Percentiles rank a stretch among this genome's conserved stretches.
phyloP scores from a whole-genome alignment of 2,888 invertebrate species.

The Standfussiana lucernea region DNA sequence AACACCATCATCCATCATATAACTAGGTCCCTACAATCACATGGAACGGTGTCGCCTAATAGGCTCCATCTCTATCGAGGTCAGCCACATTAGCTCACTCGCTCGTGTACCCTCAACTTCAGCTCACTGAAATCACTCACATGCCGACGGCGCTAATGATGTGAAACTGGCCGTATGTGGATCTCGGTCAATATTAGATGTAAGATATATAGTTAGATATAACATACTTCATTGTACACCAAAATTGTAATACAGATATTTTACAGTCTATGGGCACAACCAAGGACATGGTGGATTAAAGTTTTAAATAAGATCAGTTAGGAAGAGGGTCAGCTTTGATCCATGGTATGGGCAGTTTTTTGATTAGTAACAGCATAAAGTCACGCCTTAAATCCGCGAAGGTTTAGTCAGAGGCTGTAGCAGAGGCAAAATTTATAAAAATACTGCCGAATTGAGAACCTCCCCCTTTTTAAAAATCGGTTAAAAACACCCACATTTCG shows the following conservation, averaged over 20 bases:
- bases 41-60: conserved; percentile 11
- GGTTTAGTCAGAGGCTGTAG: not conserved
- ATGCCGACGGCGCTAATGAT: conserved; percentile 34
- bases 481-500: not conserved
- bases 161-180: conserved; percentile 14
- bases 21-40: not conserved
- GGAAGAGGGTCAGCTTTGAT: not conserved
- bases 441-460: too few relatives aligned
- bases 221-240: not conserved
- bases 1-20: not conserved
- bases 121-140: conserved; percentile 75
- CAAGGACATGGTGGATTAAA: not conserved
- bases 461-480: too few relatives aligned
- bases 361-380: not conserved
- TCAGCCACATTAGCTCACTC: conserved; percentile 73
- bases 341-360: not conserved
- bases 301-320: not conserved
- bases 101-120: conserved; percentile 68
- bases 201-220: not conserved
- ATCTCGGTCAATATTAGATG: conserved; percentile 3
- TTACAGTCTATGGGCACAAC: not conserved
- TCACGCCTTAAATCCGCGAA: too few relatives aligned
- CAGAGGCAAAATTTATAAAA: too few relatives aligned
- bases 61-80: conserved; percentile 56
- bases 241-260: not conserved